Conservation (phyloP, 2,888 invertebrate species). For the Lithosia quadra region DNA sequence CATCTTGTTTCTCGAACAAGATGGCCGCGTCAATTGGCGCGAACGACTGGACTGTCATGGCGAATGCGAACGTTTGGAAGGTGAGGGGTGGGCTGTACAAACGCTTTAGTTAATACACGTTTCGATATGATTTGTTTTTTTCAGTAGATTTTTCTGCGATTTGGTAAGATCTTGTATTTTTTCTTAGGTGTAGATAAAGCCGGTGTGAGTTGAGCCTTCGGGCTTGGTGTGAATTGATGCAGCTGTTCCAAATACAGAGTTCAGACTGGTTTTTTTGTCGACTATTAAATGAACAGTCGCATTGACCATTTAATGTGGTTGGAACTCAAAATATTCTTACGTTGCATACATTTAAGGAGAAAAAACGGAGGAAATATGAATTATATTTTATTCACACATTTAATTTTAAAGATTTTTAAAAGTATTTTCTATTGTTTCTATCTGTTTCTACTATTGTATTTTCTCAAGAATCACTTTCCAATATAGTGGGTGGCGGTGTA, state of each 20-base stretch:
- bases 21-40: slow-evolving; percentile 83
- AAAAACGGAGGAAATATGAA: too few species aligned
- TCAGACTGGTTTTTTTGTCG: too few species aligned
- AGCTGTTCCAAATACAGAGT: neutral
- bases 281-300: too few species aligned
- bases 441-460: neutral
- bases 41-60: slow-evolving; percentile 83
- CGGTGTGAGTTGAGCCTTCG: neutral
- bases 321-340: too few species aligned
- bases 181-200: neutral
- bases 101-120: slow-evolving; percentile 66
- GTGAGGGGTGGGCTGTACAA: slow-evolving; percentile 84
- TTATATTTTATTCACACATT: too few species aligned
- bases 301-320: too few species aligned
- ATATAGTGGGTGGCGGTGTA: slow-evolving; percentile 33
- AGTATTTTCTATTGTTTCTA: too few species aligned
- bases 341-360: too few species aligned
- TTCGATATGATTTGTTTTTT: slow-evolving; percentile 57
- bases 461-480: neutral
- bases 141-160: slow-evolving; percentile 51
- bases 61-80: slow-evolving; percentile 83
- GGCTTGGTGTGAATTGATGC: neutral
- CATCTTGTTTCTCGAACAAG: slow-evolving; percentile 86
- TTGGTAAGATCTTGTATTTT: slow-evolving; percentile 75
- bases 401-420: too few species aligned